Base-by-base conservation (phyloP, 2,888 invertebrate species). In the Proisotoma minuta region DNA sequence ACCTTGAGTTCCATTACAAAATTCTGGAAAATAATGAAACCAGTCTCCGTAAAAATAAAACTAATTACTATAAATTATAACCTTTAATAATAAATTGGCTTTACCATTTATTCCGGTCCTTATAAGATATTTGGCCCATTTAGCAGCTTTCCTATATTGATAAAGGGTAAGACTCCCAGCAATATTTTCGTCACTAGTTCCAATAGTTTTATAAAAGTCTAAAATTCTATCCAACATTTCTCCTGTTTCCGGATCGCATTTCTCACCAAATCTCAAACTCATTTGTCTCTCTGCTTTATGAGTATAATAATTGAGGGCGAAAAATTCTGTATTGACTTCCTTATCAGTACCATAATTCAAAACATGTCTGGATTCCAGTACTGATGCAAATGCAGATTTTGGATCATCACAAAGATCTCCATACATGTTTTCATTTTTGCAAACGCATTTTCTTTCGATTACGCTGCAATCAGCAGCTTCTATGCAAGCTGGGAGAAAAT, bases 1-100 rank as follows among this genome's bases (percentile, higher is more conserved):
- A 3, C 63, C 63, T 2, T 50, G 51, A 40, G 47, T 57, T 15
- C 57, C 63, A 27, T 63, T 60, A 28, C 63, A 63, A 5, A 63
- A 48, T 18, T 50, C 60, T 48, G 23, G 18, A 52, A 43, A 43
- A 43, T n/a, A 43, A 18, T 43, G 5, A 43, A 43, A 12, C 34
- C 34, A 34, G 15, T 10, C 15, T 34, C 8, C 8, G 15, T 10
- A 34, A 34, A 34, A 34, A 10, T 34, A 34, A 15, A 10, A 34
- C 34, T 34, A 8, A 15, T 15, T 34, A 34, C 34, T 34, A 8
- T 34, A 34, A 34, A 34, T 34, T 10, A 10, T 34, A 34, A n/a
- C n/a, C n/a, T n/a, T n/a, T n/a, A n/a, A n/a, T n/a, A n/a, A n/a
- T n/a, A n/a, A n/a, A n/a, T 34, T 10, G 8, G 60, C 56, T 12